phyloP scores from a whole-genome alignment of 2,797 vertebrate species.

The Mus minutoides region DNA sequence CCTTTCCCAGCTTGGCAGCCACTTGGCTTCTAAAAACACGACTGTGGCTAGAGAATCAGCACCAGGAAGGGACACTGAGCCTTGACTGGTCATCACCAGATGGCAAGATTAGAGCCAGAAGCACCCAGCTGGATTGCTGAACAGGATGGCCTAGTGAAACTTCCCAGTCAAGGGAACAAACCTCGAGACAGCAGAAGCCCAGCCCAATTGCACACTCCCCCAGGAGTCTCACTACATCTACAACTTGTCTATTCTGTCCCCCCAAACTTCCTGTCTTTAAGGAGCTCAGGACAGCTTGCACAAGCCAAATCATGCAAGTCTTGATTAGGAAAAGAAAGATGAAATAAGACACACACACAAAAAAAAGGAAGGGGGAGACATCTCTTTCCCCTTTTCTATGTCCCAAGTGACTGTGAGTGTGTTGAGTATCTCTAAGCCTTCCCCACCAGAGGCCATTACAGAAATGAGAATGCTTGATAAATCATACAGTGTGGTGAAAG shows the following conservation, averaged over 20 bases:
- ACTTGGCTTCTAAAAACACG: constrained; percentile 3
- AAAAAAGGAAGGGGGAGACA: too few species aligned
- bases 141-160: not conserved
- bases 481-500: not conserved
- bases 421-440: not conserved
- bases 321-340: not conserved
- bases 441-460: not conserved
- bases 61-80: not conserved
- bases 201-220: not conserved
- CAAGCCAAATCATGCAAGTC: not conserved
- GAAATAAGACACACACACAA: not conserved
- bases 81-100: not conserved
- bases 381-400: not conserved
- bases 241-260: not conserved
- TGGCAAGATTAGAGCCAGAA: not conserved
- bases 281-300: not conserved
- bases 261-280: not conserved
- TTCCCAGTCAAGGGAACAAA: not conserved
- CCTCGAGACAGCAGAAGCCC: not conserved
- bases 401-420: constrained; percentile 3
- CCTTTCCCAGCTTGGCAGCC: constrained; percentile 12
- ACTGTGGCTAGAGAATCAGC: not conserved
- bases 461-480: not conserved
- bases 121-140: not conserved
- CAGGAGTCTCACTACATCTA: not conserved